phyloP scores from a whole-genome alignment of 2,888 invertebrate species.

The Scelioninae gen. 2 region DNA sequence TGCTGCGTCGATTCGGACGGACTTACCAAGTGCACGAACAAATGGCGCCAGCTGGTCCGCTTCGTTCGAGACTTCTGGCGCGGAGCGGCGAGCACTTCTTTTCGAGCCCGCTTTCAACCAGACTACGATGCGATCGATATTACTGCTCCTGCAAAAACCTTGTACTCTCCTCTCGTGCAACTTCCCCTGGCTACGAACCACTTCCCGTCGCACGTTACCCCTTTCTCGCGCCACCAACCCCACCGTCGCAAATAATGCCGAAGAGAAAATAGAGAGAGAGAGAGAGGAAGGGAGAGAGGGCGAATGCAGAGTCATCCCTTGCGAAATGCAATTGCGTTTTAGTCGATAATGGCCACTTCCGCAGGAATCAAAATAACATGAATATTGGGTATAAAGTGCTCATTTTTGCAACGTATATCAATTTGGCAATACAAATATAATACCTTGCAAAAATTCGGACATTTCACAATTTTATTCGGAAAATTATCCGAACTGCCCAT shows the following conservation, averaged over 20 bases:
- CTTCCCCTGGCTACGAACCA: conserved; percentile 47
- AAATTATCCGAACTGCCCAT: too few relatives aligned
- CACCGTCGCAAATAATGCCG: neutral
- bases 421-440: too few relatives aligned
- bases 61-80: conserved; percentile 54
- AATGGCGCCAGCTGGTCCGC: conserved; percentile 40
- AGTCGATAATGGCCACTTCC: too few relatives aligned
- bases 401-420: too few relatives aligned
- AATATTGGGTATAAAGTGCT: too few relatives aligned
- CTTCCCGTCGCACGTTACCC: conserved; percentile 45
- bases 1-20: conserved; percentile 37
- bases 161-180: conserved; percentile 63
- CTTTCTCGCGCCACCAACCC: conserved; percentile 31
- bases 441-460: too few relatives aligned
- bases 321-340: conserved; percentile 49
- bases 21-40: conserved; percentile 25
- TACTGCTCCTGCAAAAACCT: conserved; percentile 74
- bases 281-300: conserved; percentile 2
- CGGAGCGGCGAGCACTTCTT: conserved; percentile 53
- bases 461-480: too few relatives aligned
- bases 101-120: conserved; percentile 63
- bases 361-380: too few relatives aligned
- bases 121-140: conserved; percentile 72
- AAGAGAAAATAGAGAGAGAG: too few relatives aligned
- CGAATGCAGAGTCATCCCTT: conserved; percentile 24